phyloP scores from a whole-genome alignment of 2,113 vertebrate species.

The Ammodytes dubius region DNA sequence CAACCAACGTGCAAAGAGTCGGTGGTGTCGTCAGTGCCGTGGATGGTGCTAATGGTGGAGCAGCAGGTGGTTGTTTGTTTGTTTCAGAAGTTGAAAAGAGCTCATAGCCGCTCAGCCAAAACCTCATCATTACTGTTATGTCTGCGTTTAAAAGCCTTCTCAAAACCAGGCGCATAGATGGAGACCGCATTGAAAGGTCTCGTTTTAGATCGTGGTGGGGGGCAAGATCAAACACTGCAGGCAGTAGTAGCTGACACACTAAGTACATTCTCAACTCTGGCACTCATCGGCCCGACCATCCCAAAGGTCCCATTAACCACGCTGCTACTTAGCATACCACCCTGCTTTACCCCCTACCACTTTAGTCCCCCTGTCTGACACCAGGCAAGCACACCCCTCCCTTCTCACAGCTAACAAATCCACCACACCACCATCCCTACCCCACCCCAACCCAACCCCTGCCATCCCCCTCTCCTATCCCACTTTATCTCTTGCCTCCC shows the following conservation, averaged over 20 bases:
- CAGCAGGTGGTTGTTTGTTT: conserved; percentile 60
- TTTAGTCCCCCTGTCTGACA: conserved; percentile 49
- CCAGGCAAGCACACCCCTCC: conserved; percentile 61
- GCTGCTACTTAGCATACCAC: conserved; percentile 42
- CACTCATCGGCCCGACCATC: conserved; percentile 44
- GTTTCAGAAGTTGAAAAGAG: conserved; percentile 23
- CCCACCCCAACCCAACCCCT: conserved; percentile 57
- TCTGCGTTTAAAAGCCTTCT: conserved; percentile 53
- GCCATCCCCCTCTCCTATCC: conserved; percentile 36
- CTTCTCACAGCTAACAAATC: conserved; percentile 17
- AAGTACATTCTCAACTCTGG: conserved; percentile 34
- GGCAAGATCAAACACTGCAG: conserved; percentile 14
- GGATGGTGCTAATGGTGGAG: neutral
- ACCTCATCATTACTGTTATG: conserved; percentile 33
- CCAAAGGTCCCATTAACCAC: conserved; percentile 66
- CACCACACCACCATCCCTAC: conserved; percentile 4
- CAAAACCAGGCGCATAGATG: conserved; percentile 28
- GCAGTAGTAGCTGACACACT: conserved; percentile 22
- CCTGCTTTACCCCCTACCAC: conserved; percentile 20
- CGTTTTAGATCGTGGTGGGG: conserved; percentile 1
- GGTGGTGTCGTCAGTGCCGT: neutral
- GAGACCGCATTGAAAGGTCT: conserved; percentile 2
- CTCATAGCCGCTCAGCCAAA: conserved; percentile 25
- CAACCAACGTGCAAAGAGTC: neutral
- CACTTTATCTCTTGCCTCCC: conserved; percentile 36